phyloP scores from a whole-genome alignment of 2,113 vertebrate species.

The Micronycteris hirsuta region DNA sequence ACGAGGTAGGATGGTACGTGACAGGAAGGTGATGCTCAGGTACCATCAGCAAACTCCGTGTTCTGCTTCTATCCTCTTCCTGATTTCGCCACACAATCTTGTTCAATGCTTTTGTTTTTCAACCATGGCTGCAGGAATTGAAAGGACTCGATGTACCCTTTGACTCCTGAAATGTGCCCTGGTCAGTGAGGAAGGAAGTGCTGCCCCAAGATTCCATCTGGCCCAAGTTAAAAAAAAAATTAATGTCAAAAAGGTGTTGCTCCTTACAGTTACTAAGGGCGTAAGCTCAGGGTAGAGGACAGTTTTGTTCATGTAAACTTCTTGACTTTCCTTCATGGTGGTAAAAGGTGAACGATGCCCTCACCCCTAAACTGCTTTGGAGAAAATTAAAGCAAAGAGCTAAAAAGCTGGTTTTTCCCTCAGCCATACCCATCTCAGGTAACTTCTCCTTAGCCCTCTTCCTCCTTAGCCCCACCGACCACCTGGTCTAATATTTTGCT shows the following conservation, averaged over 20 bases:
- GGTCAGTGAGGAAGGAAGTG: not conserved
- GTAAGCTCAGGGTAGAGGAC: not conserved
- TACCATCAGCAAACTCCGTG: not conserved
- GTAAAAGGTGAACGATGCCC: not conserved
- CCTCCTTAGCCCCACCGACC: not conserved
- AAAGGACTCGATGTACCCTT: not conserved
- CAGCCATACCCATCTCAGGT: not conserved
- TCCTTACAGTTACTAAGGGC: not conserved
- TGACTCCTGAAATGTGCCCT: not conserved
- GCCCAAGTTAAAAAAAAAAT: not conserved
- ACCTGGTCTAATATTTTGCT: not conserved
- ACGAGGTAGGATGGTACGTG: not conserved
- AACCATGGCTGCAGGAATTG: not conserved
- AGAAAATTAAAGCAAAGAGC: constrained; percentile 19
- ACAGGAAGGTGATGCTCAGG: not conserved
- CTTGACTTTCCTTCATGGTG: not conserved
- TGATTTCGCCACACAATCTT: not conserved
- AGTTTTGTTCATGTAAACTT: not conserved
- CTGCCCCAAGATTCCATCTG: not conserved
- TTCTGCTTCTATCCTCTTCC: not conserved
- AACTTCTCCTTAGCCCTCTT: not conserved
- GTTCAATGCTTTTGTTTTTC: not conserved
- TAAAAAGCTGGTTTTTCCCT: not conserved
- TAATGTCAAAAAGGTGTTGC: not conserved
- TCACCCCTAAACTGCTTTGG: not conserved